A percentile compares a stretch with the other conserved stretches of the same genome.
Evolutionary conservation across 2,113 vertebrate genomes (phyloP).

Genomic region (Lanius ludovicianus): DNA sequence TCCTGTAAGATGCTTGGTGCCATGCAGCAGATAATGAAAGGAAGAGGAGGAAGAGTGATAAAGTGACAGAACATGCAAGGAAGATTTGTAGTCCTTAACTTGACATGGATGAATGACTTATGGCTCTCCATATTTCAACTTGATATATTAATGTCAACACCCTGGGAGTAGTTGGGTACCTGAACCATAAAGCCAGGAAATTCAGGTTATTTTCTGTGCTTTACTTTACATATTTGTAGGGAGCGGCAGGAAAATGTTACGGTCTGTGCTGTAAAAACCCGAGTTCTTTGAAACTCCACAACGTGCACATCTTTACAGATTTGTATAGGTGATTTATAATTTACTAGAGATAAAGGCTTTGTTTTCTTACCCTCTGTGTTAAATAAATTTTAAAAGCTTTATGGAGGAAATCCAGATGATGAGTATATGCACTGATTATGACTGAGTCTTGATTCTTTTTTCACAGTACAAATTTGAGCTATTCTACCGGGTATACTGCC

Average conservation of each 20-base stretch:
- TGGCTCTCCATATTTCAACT: neutral
- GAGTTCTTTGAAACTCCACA: neutral
- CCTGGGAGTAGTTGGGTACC: neutral
- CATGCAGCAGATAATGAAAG: neutral
- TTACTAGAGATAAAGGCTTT: neutral
- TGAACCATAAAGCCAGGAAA: neutral
- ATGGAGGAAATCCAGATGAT: neutral
- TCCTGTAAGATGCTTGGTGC: neutral
- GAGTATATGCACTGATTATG: neutral
- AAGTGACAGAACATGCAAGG: neutral
- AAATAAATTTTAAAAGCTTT: neutral
- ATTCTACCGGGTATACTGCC: neutral
- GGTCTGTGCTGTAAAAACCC: neutral
- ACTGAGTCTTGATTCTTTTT: neutral
- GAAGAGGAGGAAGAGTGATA: neutral
- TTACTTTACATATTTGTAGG: neutral
- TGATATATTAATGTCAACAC: neutral
- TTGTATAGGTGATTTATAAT: neutral
- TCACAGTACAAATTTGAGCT: neutral
- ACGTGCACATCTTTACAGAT: neutral
- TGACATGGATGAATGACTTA: neutral
- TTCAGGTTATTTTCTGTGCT: neutral
- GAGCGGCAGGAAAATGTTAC: neutral
- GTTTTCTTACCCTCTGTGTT: neutral
- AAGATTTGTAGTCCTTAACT: constrained; percentile 38